These are phyloP conservation scores for Henicopernis longicauda DNA, from an alignment of 2,113 vertebrate genomes.

Conservation along the genomic window DNA sequence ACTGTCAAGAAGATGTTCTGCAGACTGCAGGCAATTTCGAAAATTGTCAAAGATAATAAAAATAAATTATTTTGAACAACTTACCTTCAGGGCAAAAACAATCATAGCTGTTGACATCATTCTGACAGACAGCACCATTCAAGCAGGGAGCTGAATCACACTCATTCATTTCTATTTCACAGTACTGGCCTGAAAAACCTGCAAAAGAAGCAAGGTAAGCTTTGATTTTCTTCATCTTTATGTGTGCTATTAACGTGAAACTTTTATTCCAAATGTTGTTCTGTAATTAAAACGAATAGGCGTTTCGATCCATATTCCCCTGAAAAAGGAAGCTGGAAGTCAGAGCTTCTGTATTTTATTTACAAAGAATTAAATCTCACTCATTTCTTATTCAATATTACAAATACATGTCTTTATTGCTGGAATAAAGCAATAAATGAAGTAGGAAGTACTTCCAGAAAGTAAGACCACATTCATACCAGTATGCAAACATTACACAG, in stretches of 20 bases:
- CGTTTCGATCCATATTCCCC: background rate
- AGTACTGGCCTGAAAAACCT: constrained; percentile 70
- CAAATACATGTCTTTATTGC: background rate
- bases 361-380: background rate
- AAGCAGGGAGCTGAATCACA: constrained; percentile 74
- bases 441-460: background rate
- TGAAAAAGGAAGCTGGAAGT: background rate
- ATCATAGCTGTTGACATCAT: constrained; percentile 70
- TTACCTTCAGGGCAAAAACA: constrained; percentile 76
- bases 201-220: constrained; percentile 25
- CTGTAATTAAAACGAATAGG: background rate
- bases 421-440: background rate
- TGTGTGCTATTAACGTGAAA: background rate
- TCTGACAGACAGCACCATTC: constrained; percentile 72
- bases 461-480: background rate
- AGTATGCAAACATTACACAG: background rate
- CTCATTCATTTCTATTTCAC: constrained; percentile 71
- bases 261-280: background rate
- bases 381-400: background rate
- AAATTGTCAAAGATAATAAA: constrained; percentile 52
- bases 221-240: constrained; percentile 13
- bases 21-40: constrained; percentile 16
- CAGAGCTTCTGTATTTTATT: background rate
- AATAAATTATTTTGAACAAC: constrained; percentile 46
- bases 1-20: background rate